Evolutionary conservation across 2,113 vertebrate genomes (phyloP), one percentile per base, ranked within the genome.

Genomic region (Cynoglossus semilaevis): DNA sequence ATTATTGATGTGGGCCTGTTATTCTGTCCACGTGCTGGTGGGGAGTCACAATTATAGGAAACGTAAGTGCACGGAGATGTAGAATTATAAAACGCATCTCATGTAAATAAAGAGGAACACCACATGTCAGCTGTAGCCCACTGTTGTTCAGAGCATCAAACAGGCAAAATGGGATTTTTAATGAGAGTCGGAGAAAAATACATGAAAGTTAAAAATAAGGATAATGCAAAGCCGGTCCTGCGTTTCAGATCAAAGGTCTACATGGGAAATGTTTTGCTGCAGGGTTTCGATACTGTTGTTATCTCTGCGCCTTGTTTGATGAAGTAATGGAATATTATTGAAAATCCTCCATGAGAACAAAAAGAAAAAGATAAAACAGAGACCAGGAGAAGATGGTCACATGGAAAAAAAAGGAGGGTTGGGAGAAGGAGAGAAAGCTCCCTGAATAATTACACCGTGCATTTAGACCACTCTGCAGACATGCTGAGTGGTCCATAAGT

Each of bases 1-100:
- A 15, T 69, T 79, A 84, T 79, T 77, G 62, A 68, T 72, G 68
- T 35, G 57, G 58, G 64, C 12, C 8, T 57, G 57, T 79, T 74
- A 59, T 51, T 47, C 6, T 66, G 57, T 70, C 68, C 70, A 41
- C 13, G 29, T 54, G 38, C 11, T 41, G 38, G 38, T 41, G 4
- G 38, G 38, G 38, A 41, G 14, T 41, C 11, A 41, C 38, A 41
- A 41, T 41, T 41, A 41, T 41, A 41, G 38, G 9, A 7, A 5
- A 1, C 3, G 5, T 40, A 40, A 40, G 22, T 29, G 22, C 37
- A 40, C 4, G 38, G 10, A 47, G 18, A n/a, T n/a, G 8, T 11
- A 15, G 4, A 13, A n/a, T 7, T 41, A 18, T 37, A 13, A 53
- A 54, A 41, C 12, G 16, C 29, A 17, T 35, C 4, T 57, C 35